A percentile compares a stretch with the other conserved stretches of the same genome.
Evolutionary conservation across 2,888 invertebrate species (phyloP).

Genomic region (Exephanes ischioxanthus): DNA sequence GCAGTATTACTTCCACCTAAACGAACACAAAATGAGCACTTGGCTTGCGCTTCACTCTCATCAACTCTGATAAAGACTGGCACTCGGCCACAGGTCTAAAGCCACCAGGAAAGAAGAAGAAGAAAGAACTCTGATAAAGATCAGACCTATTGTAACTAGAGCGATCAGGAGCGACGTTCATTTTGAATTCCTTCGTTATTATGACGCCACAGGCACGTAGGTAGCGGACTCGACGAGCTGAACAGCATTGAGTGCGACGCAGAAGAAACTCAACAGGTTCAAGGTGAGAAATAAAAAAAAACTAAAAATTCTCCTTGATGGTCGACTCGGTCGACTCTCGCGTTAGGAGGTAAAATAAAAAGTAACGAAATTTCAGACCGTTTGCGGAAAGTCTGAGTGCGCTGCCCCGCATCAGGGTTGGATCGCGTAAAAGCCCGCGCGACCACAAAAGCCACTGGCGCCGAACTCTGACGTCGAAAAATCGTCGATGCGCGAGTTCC

Average conservation of each 20-base stretch:
- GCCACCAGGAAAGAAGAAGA: too few species aligned
- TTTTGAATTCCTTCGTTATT: too few species aligned
- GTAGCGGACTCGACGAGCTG: conserved; percentile 92
- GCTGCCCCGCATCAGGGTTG: conserved; percentile 87
- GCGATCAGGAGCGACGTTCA: too few species aligned
- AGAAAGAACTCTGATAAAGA: too few species aligned
- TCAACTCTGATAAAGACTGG: too few species aligned
- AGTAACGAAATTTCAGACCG: conserved; percentile 86
- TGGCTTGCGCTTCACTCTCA: too few species aligned
- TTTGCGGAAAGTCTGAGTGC: conserved; percentile 91
- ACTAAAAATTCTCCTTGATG: not conserved
- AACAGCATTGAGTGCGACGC: conserved; percentile 93
- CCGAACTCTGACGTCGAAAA: conserved; percentile 62
- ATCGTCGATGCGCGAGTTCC: conserved; percentile 47
- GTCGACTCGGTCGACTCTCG: not conserved
- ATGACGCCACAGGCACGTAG: conserved; percentile 85
- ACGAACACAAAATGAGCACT: too few species aligned
- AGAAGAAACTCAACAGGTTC: conserved; percentile 94
- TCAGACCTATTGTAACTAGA: too few species aligned
- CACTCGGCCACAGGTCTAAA: too few species aligned
- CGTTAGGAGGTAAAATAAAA: not conserved
- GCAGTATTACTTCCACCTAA: too few species aligned
- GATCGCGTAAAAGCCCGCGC: conserved; percentile 79
- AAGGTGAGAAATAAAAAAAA: conserved; percentile 87
- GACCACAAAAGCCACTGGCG: conserved; percentile 75